Percentiles rank a stretch among this genome's conserved stretches.
These are phyloP conservation scores for Hippopotamus amphibius DNA, from an alignment of 2,113 vertebrate genomes.

Conservation along the genomic window DNA sequence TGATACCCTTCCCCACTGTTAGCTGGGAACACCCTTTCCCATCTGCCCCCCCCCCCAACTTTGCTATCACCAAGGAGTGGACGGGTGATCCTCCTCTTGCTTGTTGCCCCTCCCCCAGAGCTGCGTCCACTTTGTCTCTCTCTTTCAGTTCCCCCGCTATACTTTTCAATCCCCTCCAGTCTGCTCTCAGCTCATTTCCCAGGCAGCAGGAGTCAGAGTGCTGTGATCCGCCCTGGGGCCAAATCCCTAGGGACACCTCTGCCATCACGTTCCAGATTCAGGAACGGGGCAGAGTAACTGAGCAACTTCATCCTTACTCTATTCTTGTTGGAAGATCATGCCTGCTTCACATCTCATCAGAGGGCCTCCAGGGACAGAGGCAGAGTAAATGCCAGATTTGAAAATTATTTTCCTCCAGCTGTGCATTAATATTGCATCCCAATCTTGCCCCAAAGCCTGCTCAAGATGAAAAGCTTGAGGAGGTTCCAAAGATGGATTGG, in stretches of 20 bases:
- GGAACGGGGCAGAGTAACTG: not conserved
- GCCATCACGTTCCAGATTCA: not conserved
- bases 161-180: not conserved
- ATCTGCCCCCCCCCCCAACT: no score
- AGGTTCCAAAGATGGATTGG: slow-evolving; percentile 53
- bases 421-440: slow-evolving; percentile 67
- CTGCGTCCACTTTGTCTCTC: not conserved
- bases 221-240: not conserved
- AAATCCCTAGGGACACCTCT: not conserved
- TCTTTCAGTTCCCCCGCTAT: not conserved
- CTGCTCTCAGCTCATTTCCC: not conserved
- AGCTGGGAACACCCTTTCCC: not conserved
- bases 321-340: slow-evolving; percentile 21
- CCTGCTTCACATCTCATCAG: slow-evolving; percentile 57
- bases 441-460: slow-evolving; percentile 59
- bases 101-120: not conserved
- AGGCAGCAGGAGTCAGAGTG: not conserved
- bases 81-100: not conserved
- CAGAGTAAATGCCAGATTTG: slow-evolving; percentile 57
- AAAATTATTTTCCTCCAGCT: slow-evolving; percentile 68
- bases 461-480: slow-evolving; percentile 65
- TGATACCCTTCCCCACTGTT: not conserved
- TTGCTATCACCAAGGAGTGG: not conserved
- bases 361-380: slow-evolving; percentile 51
- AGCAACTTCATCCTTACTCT: slow-evolving; percentile 20